Evolutionary conservation across 2,888 invertebrate genomes (phyloP).

Genomic region (Polymixis lichenea): DNA sequence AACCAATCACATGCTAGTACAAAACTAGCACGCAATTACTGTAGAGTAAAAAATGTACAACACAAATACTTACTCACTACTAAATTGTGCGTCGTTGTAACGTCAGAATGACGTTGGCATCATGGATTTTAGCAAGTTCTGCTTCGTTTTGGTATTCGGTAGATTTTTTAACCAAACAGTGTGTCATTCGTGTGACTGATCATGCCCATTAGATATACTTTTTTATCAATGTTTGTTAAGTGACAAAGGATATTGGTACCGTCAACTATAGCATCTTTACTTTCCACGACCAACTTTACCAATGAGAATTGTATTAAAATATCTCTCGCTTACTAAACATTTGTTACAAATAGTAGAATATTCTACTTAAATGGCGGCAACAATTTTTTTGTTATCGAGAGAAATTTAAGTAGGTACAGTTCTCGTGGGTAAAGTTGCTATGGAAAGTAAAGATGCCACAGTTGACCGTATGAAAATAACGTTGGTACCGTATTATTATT

Average conservation of each 20-base stretch:
- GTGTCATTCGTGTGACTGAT: neutral
- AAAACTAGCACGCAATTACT: slow-evolving; percentile 1
- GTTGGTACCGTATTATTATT: no score
- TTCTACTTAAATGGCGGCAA: no score
- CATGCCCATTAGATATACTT: neutral
- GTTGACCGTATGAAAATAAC: no score
- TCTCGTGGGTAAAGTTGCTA: no score
- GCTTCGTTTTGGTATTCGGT: neutral
- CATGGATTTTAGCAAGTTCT: slow-evolving; percentile 9
- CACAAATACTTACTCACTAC: slow-evolving; percentile 17
- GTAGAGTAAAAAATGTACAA: slow-evolving; percentile 12
- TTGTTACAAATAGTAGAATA: no score
- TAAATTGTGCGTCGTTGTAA: slow-evolving; percentile 30
- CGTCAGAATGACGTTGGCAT: slow-evolving; percentile 5
- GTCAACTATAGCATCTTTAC: no score
- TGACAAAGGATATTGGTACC: neutral
- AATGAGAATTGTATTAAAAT: no score
- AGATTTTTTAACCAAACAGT: slow-evolving; percentile 1
- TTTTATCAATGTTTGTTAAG: neutral
- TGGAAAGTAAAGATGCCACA: no score
- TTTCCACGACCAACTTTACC: no score
- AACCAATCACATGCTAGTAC: slow-evolving; percentile 1
- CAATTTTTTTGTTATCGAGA: no score
- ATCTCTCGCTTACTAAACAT: no score
- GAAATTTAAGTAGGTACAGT: no score